These are phyloP conservation scores for Cheirogaleus major DNA, from an alignment of 2,797 vertebrate genomes.

Conservation along the genomic window DNA sequence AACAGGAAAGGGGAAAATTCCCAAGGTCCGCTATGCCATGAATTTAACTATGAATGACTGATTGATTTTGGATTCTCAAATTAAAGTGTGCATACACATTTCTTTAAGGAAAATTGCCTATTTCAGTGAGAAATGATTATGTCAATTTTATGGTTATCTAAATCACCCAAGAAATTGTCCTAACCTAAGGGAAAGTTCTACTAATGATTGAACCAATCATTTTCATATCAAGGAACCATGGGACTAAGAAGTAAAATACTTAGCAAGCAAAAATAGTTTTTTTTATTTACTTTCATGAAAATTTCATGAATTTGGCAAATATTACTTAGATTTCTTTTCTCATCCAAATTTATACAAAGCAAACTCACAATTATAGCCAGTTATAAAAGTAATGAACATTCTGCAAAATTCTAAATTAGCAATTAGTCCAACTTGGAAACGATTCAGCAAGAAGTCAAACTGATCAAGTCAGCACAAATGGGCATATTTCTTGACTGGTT, in stretches of 20 bases:
- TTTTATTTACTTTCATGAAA: conserved; percentile 61
- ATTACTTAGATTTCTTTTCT: conserved; percentile 58
- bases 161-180: conserved; percentile 34
- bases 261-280: conserved; percentile 1
- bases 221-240: conserved; percentile 33
- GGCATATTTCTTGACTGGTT: conserved; percentile 49
- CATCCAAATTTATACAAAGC: conserved; percentile 48
- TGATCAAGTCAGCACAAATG: conserved; percentile 39
- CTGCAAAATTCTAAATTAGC: conserved; percentile 55
- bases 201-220: conserved; percentile 18
- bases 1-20: background rate
- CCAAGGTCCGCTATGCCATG: background rate
- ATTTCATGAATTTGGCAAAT: conserved; percentile 68
- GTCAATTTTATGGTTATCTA: conserved; percentile 47
- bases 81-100: background rate
- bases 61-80: background rate
- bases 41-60: conserved; percentile 41
- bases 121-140: conserved; percentile 55
- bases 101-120: conserved; percentile 14
- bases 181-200: conserved; percentile 26
- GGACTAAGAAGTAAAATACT: background rate
- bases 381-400: conserved; percentile 64
- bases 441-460: conserved; percentile 2
- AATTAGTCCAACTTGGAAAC: conserved; percentile 38
- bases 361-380: conserved; percentile 52